Percentiles rank a stretch among this genome's conserved stretches.
These are phyloP conservation scores for Carterocephalus palaemon DNA, from an alignment of 2,888 invertebrate genomes.

Conservation along the genomic window DNA sequence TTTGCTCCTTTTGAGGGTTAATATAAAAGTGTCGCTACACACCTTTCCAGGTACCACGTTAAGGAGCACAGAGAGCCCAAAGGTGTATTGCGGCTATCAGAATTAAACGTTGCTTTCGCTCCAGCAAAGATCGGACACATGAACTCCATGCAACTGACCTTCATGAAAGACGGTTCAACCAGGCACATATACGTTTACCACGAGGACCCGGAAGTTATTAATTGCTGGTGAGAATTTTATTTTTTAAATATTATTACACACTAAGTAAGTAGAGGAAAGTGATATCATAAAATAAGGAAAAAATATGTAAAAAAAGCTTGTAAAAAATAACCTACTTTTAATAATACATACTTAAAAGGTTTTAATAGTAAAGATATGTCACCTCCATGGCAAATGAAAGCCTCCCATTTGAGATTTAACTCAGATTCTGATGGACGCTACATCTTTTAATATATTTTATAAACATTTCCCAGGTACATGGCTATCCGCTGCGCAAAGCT, in stretches of 20 bases:
- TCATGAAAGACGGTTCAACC: conserved; percentile 90
- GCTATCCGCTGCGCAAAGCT: conserved; percentile 91
- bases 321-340: no score
- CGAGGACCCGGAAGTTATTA: conserved; percentile 90
- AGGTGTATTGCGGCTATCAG: conserved; percentile 87
- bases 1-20: no score
- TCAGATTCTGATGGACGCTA: no score
- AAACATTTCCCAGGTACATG: conserved; percentile 75
- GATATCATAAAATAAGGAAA: no score
- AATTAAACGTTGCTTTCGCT: conserved; percentile 90
- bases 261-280: not conserved
- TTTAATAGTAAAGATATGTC: no score
- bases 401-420: no score
- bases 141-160: conserved; percentile 91
- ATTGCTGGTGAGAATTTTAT: conserved; percentile 83
- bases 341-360: no score
- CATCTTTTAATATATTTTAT: not conserved
- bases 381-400: no score
- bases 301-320: no score
- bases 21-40: not conserved
- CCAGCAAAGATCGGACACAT: conserved; percentile 88
- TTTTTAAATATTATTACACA: conserved; percentile 7
- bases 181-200: conserved; percentile 93
- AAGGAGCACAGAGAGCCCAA: conserved; percentile 89
- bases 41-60: conserved; percentile 79